Percentiles rank a stretch among this genome's conserved stretches.
Conservation (phyloP, 2,797 vertebrate species). For the Urophycis tenuis region DNA sequence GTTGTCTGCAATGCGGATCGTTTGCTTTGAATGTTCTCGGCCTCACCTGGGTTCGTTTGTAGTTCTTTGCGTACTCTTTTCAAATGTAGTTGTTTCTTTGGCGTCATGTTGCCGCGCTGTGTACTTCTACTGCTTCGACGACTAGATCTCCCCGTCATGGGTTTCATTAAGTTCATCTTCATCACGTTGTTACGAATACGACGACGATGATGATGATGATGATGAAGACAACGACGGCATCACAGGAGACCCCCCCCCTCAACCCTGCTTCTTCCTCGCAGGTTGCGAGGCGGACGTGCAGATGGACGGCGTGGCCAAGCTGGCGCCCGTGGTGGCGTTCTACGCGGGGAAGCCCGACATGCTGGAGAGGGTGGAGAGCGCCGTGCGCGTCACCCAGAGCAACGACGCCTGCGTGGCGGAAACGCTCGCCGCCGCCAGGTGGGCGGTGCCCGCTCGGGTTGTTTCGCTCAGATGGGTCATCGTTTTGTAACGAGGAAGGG, state of each 20-base stretch:
- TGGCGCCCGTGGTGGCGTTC: constrained; percentile 69
- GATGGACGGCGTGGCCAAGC: constrained; percentile 69
- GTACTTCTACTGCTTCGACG: neutral
- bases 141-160: no score
- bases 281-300: constrained; percentile 68
- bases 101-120: neutral
- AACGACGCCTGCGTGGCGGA: constrained; percentile 67
- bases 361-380: constrained; percentile 67
- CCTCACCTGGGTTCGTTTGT: neutral
- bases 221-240: no score
- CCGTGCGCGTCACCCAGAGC: constrained; percentile 69
- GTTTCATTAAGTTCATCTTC: no score
- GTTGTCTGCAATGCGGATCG: neutral
- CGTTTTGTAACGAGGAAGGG: neutral
- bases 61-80: no score
- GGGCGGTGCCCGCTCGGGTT: neutral
- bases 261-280: constrained; percentile 16
- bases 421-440: constrained; percentile 72
- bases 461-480: neutral
- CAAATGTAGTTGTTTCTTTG: no score
- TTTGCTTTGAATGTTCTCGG: neutral
- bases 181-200: no score
- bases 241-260: no score
- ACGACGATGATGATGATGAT: no score
- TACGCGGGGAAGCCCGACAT: constrained; percentile 70